Base-by-base conservation (phyloP, 2,113 vertebrate genomes). In the Tyto alba region DNA sequence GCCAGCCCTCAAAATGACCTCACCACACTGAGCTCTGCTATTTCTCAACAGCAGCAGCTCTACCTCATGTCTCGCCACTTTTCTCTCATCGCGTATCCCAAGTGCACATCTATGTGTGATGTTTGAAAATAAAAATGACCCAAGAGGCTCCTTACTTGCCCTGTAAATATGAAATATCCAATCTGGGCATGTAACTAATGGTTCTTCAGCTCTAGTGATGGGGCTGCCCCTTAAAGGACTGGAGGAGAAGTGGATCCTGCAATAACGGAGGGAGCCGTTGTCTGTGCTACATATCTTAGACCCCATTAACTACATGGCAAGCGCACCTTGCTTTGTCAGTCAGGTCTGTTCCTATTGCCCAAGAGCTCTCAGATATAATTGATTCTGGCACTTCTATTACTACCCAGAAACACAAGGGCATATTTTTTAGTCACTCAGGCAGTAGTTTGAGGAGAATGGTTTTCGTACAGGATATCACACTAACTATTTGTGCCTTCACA, bases 381-480 rank as follows among this genome's bases (percentile, higher is more conserved):
- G 96, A 79, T 82, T 95, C 84, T 95, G 96, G 66, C 91, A 96
- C 57, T 95, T 88, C 94, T 82, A 89, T 95, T 95, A 91, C 92
- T 69, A 85, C n/a, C 77, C n/a, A 69, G 92, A 88, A 95, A 88
- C 48, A 88, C 45, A 79, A 69, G 63, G 94, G 57, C 91, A 83
- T 91, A 45, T 88, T 89, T 96, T 93, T 92, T 71, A 79, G 83
- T 85, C 15, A 1, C 47, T 79, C 77, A 83, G 77, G 38, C 71
- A 72, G 29, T 11, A 22, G 63, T 55, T 92, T 16, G 29, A 69
- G 69, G 11, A 92, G 66, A 82, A 71, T 0, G 1, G n/a, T 88
- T 93, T 95, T 96, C 62, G 77, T 88, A 30, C 57, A 59, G 73
- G 84, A 85, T 79, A 83, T 91, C 93, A 80, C 56, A 22, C 67